A percentile compares a stretch with the other conserved stretches of the same genome.
These are phyloP conservation scores for Acleris sparsana DNA, from an alignment of 2,888 invertebrate species.

Conservation along the genomic window DNA sequence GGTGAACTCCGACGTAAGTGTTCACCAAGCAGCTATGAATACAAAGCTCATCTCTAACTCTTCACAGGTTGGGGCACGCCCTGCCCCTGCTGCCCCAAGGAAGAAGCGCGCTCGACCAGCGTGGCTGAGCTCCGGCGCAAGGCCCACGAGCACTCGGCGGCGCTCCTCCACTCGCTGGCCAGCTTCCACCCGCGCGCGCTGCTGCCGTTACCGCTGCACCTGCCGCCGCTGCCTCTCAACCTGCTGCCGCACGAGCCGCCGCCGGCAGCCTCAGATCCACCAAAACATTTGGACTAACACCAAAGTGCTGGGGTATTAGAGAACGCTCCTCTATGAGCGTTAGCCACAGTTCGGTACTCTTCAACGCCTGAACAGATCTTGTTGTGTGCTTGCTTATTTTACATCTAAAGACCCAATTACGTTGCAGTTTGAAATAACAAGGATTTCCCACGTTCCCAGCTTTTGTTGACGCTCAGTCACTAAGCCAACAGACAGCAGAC, in stretches of 20 bases:
- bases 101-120: conserved; percentile 91
- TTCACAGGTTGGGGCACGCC: conserved; percentile 88
- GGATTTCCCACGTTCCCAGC: no score
- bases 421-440: no score
- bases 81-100: conserved; percentile 90
- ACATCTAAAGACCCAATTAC: no score
- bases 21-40: no score
- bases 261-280: conserved; percentile 50
- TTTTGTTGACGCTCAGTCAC: no score
- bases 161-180: conserved; percentile 89
- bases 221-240: conserved; percentile 65
- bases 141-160: conserved; percentile 97
- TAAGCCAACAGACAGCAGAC: no score
- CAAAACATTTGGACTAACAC: conserved; percentile 66
- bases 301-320: conserved; percentile 1
- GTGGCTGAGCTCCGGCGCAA: conserved; percentile 96
- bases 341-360: no score
- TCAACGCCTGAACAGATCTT: no score
- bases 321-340: background rate
- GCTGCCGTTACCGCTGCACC: conserved; percentile 67
- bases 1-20: no score
- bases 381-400: no score
- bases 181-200: conserved; percentile 85
- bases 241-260: conserved; percentile 52
- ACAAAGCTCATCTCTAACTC: background rate